phyloP scores from a whole-genome alignment of 1,140 invertebrate genomes.

The Calliopsis andreniformis region DNA sequence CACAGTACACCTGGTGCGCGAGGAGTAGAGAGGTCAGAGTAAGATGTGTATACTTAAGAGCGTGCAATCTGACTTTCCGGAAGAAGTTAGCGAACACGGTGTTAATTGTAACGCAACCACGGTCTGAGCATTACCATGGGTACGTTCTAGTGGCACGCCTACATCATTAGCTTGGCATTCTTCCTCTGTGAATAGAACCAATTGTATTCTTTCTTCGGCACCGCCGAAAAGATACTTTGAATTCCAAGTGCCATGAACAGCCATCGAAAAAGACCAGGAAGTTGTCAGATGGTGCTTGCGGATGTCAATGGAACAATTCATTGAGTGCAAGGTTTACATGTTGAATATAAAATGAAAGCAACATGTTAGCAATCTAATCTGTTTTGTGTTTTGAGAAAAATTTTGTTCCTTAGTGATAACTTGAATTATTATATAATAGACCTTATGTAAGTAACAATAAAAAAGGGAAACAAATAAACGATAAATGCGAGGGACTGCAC shows the following conservation, averaged over 20 bases:
- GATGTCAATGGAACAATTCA: not conserved
- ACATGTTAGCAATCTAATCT: too few species aligned
- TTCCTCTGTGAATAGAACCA: conserved; percentile 58
- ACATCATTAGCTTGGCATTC: conserved; percentile 66
- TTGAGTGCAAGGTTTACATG: not conserved
- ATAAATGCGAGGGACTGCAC: too few species aligned
- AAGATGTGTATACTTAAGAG: conserved; percentile 21
- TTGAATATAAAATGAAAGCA: too few species aligned
- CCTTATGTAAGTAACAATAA: too few species aligned
- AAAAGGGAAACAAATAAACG: too few species aligned
- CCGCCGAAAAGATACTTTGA: conserved; percentile 28
- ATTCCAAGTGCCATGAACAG: not conserved
- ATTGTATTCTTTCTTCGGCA: conserved; percentile 59
- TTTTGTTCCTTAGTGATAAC: too few species aligned
- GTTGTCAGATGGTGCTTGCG: not conserved
- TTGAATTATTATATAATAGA: too few species aligned
- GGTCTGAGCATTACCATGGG: conserved; percentile 42
- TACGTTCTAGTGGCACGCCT: conserved; percentile 52
- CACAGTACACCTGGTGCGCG: not conserved
- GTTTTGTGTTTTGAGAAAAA: too few species aligned
- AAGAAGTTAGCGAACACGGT: conserved; percentile 24
- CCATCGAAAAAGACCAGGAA: not conserved
- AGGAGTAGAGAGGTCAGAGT: too few species aligned
- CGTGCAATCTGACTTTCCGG: conserved; percentile 21
- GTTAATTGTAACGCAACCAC: conserved; percentile 58